A percentile compares a stretch with the other conserved stretches of the same genome.
Conservation (phyloP, 2,888 invertebrate species). For the Syrphus vitripennis region DNA sequence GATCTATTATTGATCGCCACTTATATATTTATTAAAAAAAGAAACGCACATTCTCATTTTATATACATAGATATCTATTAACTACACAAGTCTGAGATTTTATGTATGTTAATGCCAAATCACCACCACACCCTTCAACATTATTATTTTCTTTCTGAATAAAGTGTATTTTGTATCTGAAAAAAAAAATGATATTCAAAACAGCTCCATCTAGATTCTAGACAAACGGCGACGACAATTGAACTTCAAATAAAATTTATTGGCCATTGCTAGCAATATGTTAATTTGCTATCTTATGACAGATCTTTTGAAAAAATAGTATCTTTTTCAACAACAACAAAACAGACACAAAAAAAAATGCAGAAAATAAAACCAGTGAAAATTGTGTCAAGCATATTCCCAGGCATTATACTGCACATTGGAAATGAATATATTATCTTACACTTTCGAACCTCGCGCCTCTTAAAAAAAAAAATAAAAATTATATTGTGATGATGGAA, state of each 20-base stretch:
- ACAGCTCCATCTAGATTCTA: slow-evolving; percentile 44
- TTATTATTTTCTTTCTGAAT: neutral
- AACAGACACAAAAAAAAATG: slow-evolving; percentile 5
- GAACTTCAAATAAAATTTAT: slow-evolving; percentile 67
- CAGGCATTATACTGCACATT: slow-evolving; percentile 57
- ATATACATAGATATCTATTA: neutral
- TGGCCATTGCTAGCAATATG: slow-evolving; percentile 57
- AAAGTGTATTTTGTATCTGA: neutral
- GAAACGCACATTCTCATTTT: slow-evolving; percentile 42
- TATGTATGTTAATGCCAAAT: neutral
- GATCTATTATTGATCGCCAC: slow-evolving; percentile 64
- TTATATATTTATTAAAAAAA: neutral
- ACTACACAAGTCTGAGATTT: slow-evolving; percentile 9
- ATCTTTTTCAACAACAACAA: slow-evolving; percentile 12
- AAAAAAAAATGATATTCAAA: slow-evolving; percentile 28
- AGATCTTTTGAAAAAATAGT: slow-evolving; percentile 41
- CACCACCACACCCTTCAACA: slow-evolving; percentile 37
- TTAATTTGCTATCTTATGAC: slow-evolving; percentile 57
- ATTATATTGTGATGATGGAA: neutral
- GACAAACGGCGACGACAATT: slow-evolving; percentile 60
- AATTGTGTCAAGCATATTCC: slow-evolving; percentile 70
- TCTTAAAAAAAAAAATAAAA: neutral
- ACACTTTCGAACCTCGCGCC: slow-evolving; percentile 40
- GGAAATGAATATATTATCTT: slow-evolving; percentile 50
- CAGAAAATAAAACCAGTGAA: slow-evolving; percentile 30